Conservation (phyloP, 2,113 vertebrate species). For the Haemorhous mexicanus region DNA sequence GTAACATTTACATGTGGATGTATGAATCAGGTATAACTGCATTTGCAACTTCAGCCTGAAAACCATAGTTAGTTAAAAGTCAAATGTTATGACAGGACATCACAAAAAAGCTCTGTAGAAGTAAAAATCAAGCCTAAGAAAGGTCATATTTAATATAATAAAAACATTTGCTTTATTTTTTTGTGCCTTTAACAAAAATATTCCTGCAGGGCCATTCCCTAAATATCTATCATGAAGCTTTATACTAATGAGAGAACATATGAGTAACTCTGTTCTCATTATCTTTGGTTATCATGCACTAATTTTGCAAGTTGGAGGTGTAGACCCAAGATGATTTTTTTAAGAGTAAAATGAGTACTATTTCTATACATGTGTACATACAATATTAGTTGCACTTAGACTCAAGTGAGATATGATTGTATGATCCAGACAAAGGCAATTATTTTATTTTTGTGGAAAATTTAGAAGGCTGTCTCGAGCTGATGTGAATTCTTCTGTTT, state of each 20-base stretch:
- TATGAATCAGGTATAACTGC: not conserved
- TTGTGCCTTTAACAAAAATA: not conserved
- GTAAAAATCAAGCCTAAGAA: not conserved
- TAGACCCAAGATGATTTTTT: not conserved
- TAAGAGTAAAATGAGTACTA: not conserved
- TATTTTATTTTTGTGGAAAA: not conserved
- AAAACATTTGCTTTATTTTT: not conserved
- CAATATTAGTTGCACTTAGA: not conserved
- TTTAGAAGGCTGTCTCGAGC: not conserved
- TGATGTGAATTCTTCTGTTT: not conserved
- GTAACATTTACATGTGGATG: not conserved
- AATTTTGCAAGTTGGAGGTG: not conserved
- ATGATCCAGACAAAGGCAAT: not conserved
- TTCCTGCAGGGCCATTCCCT: not conserved
- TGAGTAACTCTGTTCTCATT: not conserved
- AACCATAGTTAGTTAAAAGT: not conserved
- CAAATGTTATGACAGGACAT: not conserved
- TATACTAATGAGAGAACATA: not conserved
- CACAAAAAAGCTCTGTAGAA: not conserved
- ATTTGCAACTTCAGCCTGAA: not conserved
- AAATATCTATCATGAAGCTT: not conserved
- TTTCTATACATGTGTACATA: not conserved
- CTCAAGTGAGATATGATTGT: not conserved
- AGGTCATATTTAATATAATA: not conserved
- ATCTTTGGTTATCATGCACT: not conserved